Percentiles rank a stretch among this genome's conserved stretches.
Evolutionary conservation across 2,797 vertebrate genomes (phyloP).

Genomic region (Lindbergichthys nudifrons): DNA sequence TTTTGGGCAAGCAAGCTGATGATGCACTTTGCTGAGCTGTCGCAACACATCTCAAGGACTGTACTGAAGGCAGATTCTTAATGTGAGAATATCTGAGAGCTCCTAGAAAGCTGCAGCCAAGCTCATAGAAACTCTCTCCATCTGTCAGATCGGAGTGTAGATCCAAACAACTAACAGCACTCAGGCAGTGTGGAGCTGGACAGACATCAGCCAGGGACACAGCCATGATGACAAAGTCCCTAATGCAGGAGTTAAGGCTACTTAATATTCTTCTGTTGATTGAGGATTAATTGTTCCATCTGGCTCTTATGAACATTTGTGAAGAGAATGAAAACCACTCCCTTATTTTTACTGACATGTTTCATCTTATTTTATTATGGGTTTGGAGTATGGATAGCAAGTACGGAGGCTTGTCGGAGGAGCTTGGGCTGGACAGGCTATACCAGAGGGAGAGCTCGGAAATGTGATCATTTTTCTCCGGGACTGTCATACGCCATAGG

Average conservation of each 20-base stretch:
- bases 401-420: slow-evolving; percentile 51
- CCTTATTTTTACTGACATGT: slow-evolving; percentile 43
- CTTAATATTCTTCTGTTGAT: slow-evolving; percentile 77
- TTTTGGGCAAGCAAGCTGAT: slow-evolving; percentile 10
- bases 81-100: slow-evolving; percentile 22
- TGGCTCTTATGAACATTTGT: slow-evolving; percentile 78
- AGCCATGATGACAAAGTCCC: slow-evolving; percentile 47
- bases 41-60: slow-evolving; percentile 19
- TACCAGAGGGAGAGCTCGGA: slow-evolving; percentile 73
- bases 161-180: slow-evolving; percentile 34
- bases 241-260: slow-evolving; percentile 65
- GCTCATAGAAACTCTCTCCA: slow-evolving; percentile 56
- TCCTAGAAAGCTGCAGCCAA: slow-evolving; percentile 43
- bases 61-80: slow-evolving; percentile 32
- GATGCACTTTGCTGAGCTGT: slow-evolving; percentile 27
- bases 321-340: slow-evolving; percentile 44
- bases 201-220: slow-evolving; percentile 52
- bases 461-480: slow-evolving; percentile 83
- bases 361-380: slow-evolving; percentile 58
- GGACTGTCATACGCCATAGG: slow-evolving; percentile 82
- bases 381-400: slow-evolving; percentile 46
- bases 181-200: slow-evolving; percentile 45
- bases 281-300: slow-evolving; percentile 91
- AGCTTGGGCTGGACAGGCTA: slow-evolving; percentile 59
- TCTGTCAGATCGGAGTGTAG: slow-evolving; percentile 64